Evolutionary conservation across 2,113 vertebrate genomes (phyloP).

Genomic region (Perccottus glenii): DNA sequence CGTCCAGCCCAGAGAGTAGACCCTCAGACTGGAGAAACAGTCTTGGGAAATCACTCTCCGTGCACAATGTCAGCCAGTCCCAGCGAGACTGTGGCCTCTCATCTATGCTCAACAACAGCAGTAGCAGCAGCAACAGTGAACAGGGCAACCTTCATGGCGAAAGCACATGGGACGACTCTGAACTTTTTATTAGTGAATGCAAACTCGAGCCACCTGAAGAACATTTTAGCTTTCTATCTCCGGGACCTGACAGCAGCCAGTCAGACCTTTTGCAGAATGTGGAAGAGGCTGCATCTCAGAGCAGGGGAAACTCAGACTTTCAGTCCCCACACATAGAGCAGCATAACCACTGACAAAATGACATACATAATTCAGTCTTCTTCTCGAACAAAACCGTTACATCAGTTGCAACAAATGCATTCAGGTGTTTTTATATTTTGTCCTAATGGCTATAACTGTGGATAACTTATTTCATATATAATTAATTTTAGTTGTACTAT

Average conservation of each 20-base stretch:
- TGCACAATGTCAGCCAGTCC: conserved; percentile 89
- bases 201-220: conserved; percentile 82
- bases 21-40: conserved; percentile 67
- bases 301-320: conserved; percentile 82
- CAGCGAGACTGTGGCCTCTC: conserved; percentile 83
- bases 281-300: conserved; percentile 80
- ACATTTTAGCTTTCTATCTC: conserved; percentile 80
- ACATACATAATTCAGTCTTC: not conserved
- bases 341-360: conserved; percentile 75
- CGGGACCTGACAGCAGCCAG: conserved; percentile 73
- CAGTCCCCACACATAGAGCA: conserved; percentile 86
- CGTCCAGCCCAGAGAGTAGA: conserved; percentile 74
- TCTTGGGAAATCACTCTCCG: conserved; percentile 91
- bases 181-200: conserved; percentile 90
- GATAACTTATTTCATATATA: conserved; percentile 6
- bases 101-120: conserved; percentile 73
- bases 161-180: conserved; percentile 86
- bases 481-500: conserved; percentile 27
- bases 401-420: conserved; percentile 25
- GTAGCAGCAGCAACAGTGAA: conserved; percentile 84
- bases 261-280: conserved; percentile 87
- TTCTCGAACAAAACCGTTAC: not conserved
- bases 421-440: conserved; percentile 34
- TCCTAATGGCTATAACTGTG: conserved; percentile 15
- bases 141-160: conserved; percentile 79